Evolutionary conservation across 2,113 vertebrate species (phyloP), one percentile per base, ranked within the genome.

Genomic region (Ailuropoda melanoleuca): DNA sequence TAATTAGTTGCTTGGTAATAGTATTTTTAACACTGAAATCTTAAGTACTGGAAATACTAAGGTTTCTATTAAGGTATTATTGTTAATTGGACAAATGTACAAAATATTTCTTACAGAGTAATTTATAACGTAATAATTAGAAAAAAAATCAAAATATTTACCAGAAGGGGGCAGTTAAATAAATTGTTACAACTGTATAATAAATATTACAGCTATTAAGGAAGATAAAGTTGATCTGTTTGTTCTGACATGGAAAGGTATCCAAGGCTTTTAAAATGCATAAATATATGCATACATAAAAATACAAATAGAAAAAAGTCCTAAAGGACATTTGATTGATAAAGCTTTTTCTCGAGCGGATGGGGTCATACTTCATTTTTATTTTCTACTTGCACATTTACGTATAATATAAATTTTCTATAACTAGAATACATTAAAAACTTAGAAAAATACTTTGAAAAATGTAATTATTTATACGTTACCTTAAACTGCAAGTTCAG

Each of bases 401-500:
- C 15, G 4, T n/a, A 60, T 24, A 17, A 64, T 23, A n/a, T 26
- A 17, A 23, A 50, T 56, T 87, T 92, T 88, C 62, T 58, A 55
- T 7, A 78, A 85, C 8, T 85, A 82, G 50, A 1, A 75, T 31
- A 56, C 12, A 81, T 43, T 81, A 64, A 62, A 48, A 56, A 75
- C 19, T 62, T 93, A 74, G 77, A 43, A 93, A 94, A 56, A 64
- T 29, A 46, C 24, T 77, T 81, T 6, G 19, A 64, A 62, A 83
- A 39, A 17, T 48, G 75, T 31, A 18, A 66, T 0, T 90, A 70
- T 39, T 55, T 37, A 43, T 56, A 34, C 62, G 26, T 95, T 99
- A 99, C 99, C 99, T 99, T 99, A 98, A 99, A 99, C 95, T 99
- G 99, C 46, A 99, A 99, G 95, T 99, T 99, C 96, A 99, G 96